Evolutionary conservation across 1,140 invertebrate species (phyloP).

Genomic region (Euglossa dilemma): DNA sequence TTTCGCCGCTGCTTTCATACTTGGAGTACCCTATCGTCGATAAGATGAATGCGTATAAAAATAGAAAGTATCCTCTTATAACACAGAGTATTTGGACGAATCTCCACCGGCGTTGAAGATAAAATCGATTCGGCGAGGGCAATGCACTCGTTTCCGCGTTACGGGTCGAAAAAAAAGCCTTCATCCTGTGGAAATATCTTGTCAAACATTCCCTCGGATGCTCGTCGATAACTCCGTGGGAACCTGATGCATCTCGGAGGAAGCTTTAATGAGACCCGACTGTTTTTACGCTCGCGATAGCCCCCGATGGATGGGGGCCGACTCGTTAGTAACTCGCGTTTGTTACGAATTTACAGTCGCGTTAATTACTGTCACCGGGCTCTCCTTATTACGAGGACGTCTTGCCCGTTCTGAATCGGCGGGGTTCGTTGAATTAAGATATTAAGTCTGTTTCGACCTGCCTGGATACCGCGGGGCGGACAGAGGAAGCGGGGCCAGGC

Average conservation of each 20-base stretch:
- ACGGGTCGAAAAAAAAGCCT: not conserved
- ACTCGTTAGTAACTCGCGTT: conserved; percentile 27
- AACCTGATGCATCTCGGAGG: not conserved
- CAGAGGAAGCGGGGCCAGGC: too few species aligned
- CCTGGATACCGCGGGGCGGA: not conserved
- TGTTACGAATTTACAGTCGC: conserved; percentile 18
- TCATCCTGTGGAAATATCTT: not conserved
- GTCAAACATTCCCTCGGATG: conserved; percentile 1
- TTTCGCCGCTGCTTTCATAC: not conserved
- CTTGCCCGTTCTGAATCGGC: conserved; percentile 7
- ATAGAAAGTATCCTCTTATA: not conserved
- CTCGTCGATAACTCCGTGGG: conserved; percentile 6
- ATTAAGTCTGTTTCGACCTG: conserved; percentile 8
- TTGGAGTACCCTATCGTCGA: not conserved
- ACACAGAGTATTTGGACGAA: not conserved
- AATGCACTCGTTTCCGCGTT: not conserved
- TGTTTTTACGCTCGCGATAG: conserved; percentile 28
- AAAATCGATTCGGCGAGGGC: conserved; percentile 3
- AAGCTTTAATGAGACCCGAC: conserved; percentile 30
- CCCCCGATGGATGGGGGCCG: not conserved
- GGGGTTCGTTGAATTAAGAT: conserved; percentile 17
- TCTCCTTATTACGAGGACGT: conserved; percentile 20
- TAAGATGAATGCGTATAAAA: not conserved
- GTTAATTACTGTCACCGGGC: conserved; percentile 33
- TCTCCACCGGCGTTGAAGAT: not conserved